phyloP scores from a whole-genome alignment of 2,113 vertebrate genomes.

The Silurus glanis region DNA sequence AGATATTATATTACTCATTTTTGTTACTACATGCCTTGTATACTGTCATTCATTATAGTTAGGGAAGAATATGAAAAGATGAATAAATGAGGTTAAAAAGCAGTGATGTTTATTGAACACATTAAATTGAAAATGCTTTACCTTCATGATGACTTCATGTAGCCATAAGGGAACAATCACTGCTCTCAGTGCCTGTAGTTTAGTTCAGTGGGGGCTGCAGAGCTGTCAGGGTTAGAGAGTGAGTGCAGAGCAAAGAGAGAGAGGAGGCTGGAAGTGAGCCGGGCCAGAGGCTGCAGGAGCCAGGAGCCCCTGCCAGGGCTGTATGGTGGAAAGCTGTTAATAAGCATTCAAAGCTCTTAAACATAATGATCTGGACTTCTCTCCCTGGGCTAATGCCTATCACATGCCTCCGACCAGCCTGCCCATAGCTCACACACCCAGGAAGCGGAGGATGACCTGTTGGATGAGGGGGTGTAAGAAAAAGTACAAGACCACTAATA shows the following conservation, averaged over 20 bases:
- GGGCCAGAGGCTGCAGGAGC: conserved; percentile 64
- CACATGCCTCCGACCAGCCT: conserved; percentile 59
- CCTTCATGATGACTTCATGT: conserved; percentile 2
- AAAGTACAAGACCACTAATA: conserved; percentile 12
- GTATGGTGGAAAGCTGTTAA: conserved; percentile 80
- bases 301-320: conserved; percentile 59
- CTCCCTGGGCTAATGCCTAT: conserved; percentile 70
- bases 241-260: conserved; percentile 30
- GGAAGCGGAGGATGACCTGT: conserved; percentile 47
- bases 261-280: conserved; percentile 57
- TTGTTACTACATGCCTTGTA: neutral
- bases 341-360: conserved; percentile 80
- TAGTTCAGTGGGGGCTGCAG: conserved; percentile 25
- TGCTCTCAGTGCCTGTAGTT: neutral
- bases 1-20: neutral
- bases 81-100: conserved; percentile 9
- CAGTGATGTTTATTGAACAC: neutral
- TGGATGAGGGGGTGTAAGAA: conserved; percentile 6
- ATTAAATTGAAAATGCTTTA: conserved; percentile 15
- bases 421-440: conserved; percentile 45
- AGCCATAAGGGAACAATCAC: conserved; percentile 27
- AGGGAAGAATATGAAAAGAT: neutral
- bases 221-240: conserved; percentile 43
- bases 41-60: neutral
- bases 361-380: conserved; percentile 74